A percentile compares a stretch with the other conserved stretches of the same genome.
Evolutionary conservation across 1,140 invertebrate genomes (phyloP).

Genomic region (Lamellibrachia luymesi): DNA sequence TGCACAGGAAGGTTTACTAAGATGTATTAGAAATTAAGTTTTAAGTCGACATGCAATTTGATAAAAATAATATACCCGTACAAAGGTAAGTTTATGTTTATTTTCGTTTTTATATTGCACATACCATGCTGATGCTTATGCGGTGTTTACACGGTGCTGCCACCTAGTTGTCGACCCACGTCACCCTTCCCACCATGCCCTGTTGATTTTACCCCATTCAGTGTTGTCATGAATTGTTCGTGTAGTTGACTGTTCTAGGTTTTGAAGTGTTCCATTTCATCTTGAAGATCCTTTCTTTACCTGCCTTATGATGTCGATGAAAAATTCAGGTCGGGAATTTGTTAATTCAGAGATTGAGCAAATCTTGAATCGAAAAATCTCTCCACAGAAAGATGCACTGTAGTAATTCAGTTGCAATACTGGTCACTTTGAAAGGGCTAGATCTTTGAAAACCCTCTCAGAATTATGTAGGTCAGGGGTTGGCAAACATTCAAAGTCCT

Average conservation of each 20-base stretch:
- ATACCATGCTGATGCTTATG: neutral
- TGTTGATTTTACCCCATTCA: neutral
- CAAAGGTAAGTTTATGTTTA: conserved; percentile 1
- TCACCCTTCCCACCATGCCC: neutral
- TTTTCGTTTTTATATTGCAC: neutral
- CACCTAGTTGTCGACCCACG: neutral
- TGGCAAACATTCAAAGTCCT: neutral
- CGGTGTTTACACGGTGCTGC: neutral
- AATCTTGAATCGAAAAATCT: no score
- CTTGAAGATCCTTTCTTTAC: neutral
- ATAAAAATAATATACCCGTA: neutral
- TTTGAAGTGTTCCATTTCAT: neutral
- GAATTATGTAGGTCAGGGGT: neutral
- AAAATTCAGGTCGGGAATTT: neutral
- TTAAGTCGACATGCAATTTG: neutral
- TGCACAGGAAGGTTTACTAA: neutral
- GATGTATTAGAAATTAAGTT: neutral
- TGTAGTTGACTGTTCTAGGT: neutral
- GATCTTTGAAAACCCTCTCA: neutral
- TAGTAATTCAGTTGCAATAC: neutral
- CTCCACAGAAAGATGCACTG: neutral
- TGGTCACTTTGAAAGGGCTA: neutral
- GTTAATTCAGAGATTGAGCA: neutral
- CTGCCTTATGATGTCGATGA: neutral
- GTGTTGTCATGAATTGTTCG: neutral